Conservation (phyloP, 2,888 invertebrate genomes). For the Micoletzkya japonica region DNA sequence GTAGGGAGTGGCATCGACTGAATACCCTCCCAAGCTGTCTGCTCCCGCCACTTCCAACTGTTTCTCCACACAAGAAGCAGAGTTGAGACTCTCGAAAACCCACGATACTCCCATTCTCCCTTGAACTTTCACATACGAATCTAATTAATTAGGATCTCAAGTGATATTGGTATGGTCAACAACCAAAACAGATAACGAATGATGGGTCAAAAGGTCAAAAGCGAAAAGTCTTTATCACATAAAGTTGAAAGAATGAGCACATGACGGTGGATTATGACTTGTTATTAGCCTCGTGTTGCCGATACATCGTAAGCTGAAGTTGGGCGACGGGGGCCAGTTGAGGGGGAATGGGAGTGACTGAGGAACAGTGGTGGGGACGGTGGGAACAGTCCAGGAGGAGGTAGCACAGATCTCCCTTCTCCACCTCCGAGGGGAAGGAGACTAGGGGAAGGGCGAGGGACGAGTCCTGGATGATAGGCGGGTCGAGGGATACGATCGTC, state of each 20-base stretch:
- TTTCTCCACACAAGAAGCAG: not conserved
- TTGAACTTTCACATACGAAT: not conserved
- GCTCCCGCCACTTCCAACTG: constrained; percentile 13
- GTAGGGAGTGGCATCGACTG: constrained; percentile 17
- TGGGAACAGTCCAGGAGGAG: constrained; percentile 21
- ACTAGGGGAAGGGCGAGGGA: not conserved
- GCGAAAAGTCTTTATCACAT: too few relatives aligned
- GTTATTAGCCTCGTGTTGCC: not conserved
- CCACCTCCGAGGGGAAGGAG: not conserved
- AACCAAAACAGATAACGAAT: too few relatives aligned
- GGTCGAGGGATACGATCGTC: constrained; percentile 6
- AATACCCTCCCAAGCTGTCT: constrained; percentile 3
- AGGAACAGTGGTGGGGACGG: not conserved
- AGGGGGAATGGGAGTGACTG: constrained; percentile 23
- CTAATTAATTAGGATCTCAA: too few relatives aligned
- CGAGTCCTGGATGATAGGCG: constrained; percentile 21
- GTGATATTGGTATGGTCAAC: too few relatives aligned
- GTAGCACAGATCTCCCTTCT: constrained; percentile 25
- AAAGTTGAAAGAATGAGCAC: too few relatives aligned
- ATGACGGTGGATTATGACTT: not conserved
- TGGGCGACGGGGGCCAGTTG: constrained; percentile 3
- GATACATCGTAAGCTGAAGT: constrained; percentile 11
- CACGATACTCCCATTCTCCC: constrained; percentile 17
- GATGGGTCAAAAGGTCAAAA: too few relatives aligned
- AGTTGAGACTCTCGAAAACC: constrained; percentile 2